A percentile compares a stretch with the other conserved stretches of the same genome.
These are phyloP conservation scores for Eurystomus gularis DNA, from an alignment of 2,113 vertebrate genomes.

Conservation along the genomic window DNA sequence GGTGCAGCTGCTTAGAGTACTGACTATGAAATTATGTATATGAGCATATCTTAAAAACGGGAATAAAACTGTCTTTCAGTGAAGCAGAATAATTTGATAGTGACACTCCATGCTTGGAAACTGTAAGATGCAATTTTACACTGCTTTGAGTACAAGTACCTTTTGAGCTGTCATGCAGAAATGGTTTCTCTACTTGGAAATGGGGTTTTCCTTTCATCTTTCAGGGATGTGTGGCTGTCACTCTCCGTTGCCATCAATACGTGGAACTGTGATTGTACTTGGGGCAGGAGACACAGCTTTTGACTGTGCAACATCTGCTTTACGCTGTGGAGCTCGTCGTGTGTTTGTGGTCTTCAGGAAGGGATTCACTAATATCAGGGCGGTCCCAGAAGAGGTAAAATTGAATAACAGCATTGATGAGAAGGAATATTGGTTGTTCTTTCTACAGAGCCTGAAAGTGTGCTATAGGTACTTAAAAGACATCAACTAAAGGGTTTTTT, in stretches of 20 bases:
- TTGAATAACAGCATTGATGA: conserved; percentile 15
- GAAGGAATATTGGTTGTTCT: not conserved
- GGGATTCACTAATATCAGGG: conserved; percentile 90
- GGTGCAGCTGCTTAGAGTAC: conserved; percentile 61
- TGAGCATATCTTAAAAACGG: conserved; percentile 75
- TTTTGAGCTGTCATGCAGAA: conserved; percentile 81
- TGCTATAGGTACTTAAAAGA: not conserved
- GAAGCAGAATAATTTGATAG: conserved; percentile 87
- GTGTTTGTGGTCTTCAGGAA: conserved; percentile 91
- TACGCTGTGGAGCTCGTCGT: conserved; percentile 90
- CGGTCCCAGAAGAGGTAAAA: conserved; percentile 91
- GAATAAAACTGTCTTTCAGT: conserved; percentile 80
- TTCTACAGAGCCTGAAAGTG: not conserved
- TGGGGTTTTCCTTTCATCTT: conserved; percentile 76
- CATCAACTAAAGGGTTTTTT: not conserved
- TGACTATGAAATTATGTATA: conserved; percentile 82
- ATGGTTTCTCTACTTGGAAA: conserved; percentile 77
- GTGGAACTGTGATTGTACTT: conserved; percentile 88
- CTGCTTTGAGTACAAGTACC: conserved; percentile 79
- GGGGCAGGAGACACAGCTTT: conserved; percentile 96
- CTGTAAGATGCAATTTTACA: conserved; percentile 84
- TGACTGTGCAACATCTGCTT: conserved; percentile 94
- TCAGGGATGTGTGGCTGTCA: conserved; percentile 91
- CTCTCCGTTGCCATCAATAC: conserved; percentile 81
- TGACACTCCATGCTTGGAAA: conserved; percentile 78